Evolutionary conservation across 2,797 vertebrate species (phyloP), one percentile per base, ranked within the genome.

Genomic region (Bradypodion ventrale): DNA sequence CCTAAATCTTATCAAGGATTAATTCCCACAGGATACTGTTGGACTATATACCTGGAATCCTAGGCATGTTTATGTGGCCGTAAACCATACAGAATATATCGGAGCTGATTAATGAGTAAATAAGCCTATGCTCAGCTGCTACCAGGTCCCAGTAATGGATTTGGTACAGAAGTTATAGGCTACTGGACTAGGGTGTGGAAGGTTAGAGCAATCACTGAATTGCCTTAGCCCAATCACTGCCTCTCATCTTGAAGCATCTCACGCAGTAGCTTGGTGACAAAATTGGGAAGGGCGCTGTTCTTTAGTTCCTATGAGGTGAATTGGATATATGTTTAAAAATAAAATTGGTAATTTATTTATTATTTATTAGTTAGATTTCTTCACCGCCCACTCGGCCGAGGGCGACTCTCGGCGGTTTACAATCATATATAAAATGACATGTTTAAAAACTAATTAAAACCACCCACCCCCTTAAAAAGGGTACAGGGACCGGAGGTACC

Each of bases 81-180:
- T 32, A 27, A 56, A 69, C 3, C 23, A 13, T 27, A 29, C 29
- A 10, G 25, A 10, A 63, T 29, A 10, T 27, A 29, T 10, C 52
- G 1, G 44, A 16, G 7, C n/a, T 35, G 70, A 2, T 13, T 66
- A 4, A 65, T 6, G 29, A 32, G 32, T 15, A 4, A 65, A n/a
- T 62, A 63, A 63, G n/a, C 21, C 16, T 52, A 13, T 84, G 56
- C 85, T 78, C 85, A 76, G 89, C 83, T 86, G 76, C 21, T 37
- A 75, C 78, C 77, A 83, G 44, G 35, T 63, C 66, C 88, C 66
- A 29, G 9, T 35, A 75, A 75, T 77, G 75, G 80, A 84, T 66
- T 73, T 60, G 35, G 52, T 37, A 4, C 49, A 19, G 52, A 16
- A 21, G 7, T 32, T 6, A 1, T 35, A 23, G 21, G 4, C 2